phyloP scores from a whole-genome alignment of 2,888 invertebrate species.

The Epinotia brunnichana region DNA sequence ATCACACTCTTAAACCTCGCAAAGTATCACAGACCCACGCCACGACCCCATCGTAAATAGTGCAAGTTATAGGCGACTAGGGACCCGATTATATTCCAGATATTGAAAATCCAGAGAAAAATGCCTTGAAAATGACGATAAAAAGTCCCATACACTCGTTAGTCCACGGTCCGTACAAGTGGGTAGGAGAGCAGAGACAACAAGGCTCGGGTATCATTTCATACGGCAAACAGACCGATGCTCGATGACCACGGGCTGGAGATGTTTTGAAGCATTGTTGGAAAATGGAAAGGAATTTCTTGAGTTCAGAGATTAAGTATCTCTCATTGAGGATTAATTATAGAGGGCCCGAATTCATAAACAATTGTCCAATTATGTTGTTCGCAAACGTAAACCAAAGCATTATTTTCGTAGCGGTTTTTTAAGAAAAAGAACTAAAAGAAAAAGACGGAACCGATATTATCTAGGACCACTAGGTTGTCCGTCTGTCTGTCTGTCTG shows the following conservation, averaged over 20 bases:
- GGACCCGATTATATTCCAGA: too few relatives aligned
- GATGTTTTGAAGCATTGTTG: constrained; percentile 37
- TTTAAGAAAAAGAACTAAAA: too few relatives aligned
- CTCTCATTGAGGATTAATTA: neutral
- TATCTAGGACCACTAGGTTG: too few relatives aligned
- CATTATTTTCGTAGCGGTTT: too few relatives aligned
- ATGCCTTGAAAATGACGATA: neutral
- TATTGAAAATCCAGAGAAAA: neutral
- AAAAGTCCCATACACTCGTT: constrained; percentile 48
- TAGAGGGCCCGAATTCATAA: neutral
- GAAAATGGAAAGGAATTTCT: constrained; percentile 13
- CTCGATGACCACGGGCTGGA: constrained; percentile 15
- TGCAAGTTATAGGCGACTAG: too few relatives aligned
- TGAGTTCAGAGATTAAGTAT: constrained; percentile 6
- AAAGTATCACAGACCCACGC: too few relatives aligned
- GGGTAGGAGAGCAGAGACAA: constrained; percentile 68
- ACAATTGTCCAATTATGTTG: too few relatives aligned
- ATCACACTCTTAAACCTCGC: too few relatives aligned
- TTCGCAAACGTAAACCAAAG: too few relatives aligned
- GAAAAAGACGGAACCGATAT: too few relatives aligned
- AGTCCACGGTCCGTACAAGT: constrained; percentile 45
- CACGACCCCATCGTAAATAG: too few relatives aligned
- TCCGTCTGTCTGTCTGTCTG: too few relatives aligned
- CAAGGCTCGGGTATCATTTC: constrained; percentile 69
- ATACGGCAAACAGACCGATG: constrained; percentile 53